Evolutionary conservation across 1,140 invertebrate genomes (phyloP).

Genomic region (Ephestia elutella): DNA sequence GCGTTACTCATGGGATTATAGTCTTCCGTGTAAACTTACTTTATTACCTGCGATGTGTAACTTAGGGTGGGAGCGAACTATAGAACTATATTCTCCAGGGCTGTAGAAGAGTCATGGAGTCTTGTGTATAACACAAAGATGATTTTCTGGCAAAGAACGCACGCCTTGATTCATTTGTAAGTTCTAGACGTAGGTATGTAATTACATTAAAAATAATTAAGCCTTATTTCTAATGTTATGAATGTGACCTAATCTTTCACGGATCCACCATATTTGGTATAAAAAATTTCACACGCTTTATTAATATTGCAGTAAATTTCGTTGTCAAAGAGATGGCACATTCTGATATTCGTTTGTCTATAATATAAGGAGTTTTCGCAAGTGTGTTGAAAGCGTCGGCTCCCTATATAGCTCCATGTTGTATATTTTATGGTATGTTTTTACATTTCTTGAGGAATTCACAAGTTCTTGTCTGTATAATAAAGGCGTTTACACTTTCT

Average conservation of each 20-base stretch:
- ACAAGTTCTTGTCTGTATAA: constrained; percentile 25
- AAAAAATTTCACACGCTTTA: no score
- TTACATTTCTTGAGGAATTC: constrained; percentile 21
- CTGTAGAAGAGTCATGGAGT: no score
- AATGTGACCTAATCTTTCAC: no score
- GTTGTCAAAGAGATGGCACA: no score
- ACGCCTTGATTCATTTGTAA: no score
- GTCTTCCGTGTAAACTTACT: constrained; percentile 50
- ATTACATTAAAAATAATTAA: no score
- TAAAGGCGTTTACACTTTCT: constrained; percentile 24
- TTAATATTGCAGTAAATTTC: no score
- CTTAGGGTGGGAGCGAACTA: neutral
- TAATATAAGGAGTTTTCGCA: constrained; percentile 10
- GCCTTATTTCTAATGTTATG: no score
- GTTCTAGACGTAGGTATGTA: no score
- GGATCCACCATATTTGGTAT: no score
- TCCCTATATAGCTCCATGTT: constrained; percentile 11
- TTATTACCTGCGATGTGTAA: constrained; percentile 31
- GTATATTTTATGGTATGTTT: constrained; percentile 20
- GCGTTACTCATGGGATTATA: constrained; percentile 57
- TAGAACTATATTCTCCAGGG: neutral
- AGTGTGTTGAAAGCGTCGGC: constrained; percentile 5
- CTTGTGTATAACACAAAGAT: no score
- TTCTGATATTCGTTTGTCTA: neutral
- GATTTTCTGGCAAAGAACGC: no score